A percentile compares a stretch with the other conserved stretches of the same genome.
Evolutionary conservation across 2,113 vertebrate genomes (phyloP).

Genomic region (Camelus bactrianus): DNA sequence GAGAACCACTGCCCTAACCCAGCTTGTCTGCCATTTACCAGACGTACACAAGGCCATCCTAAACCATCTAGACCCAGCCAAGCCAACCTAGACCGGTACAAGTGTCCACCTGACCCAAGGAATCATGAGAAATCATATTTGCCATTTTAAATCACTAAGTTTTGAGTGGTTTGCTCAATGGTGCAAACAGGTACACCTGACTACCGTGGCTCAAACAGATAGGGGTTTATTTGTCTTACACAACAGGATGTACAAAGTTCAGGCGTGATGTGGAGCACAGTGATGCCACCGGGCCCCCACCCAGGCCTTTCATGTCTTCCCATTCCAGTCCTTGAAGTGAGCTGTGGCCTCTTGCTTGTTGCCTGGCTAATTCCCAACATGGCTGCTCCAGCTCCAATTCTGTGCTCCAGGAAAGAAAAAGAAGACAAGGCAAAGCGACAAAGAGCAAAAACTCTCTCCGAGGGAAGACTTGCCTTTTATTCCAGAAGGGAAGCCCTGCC

Average conservation of each 20-base stretch:
- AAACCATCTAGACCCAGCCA: neutral
- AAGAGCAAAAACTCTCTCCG: neutral
- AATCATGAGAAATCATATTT: neutral
- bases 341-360: neutral
- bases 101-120: neutral
- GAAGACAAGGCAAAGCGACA: neutral
- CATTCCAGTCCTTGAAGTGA: neutral
- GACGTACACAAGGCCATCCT: neutral
- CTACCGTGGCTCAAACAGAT: neutral
- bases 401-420: neutral
- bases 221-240: neutral
- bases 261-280: neutral
- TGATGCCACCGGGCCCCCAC: neutral
- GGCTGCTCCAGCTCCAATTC: neutral
- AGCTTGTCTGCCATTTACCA: neutral
- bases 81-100: neutral
- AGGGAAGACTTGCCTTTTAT: neutral
- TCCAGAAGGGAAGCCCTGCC: neutral
- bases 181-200: neutral
- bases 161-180: neutral
- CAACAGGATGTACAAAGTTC: fast-evolving
- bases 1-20: neutral
- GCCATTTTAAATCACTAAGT: neutral
- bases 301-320: neutral
- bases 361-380: neutral